Percentiles rank a stretch among this genome's conserved stretches.
phyloP scores from a whole-genome alignment of 1,140 invertebrate species.

The Drosophila guanche region DNA sequence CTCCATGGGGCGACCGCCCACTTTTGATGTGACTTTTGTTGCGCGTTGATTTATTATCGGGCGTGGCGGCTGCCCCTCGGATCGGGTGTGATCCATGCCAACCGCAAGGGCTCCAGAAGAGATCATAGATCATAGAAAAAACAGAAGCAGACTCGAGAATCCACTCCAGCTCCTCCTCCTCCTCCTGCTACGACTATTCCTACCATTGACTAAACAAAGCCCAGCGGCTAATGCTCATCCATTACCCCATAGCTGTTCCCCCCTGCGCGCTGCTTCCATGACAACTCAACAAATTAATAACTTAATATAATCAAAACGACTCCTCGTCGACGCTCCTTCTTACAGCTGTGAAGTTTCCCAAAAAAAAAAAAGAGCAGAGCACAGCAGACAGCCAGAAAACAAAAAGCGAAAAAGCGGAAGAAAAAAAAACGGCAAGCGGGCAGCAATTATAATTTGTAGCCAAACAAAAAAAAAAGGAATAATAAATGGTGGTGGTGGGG shows the following conservation, averaged over 20 bases:
- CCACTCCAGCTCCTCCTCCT: no score
- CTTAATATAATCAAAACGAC: conserved; percentile 80
- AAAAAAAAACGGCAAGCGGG: conserved; percentile 58
- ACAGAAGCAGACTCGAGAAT: no score
- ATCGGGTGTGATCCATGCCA: conserved; percentile 33
- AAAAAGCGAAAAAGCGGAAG: conserved; percentile 4
- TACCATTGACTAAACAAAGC: conserved; percentile 58
- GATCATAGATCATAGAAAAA: no score
- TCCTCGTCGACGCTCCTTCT: conserved; percentile 40
- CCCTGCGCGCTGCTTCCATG: conserved; percentile 56
- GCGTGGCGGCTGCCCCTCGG: conserved; percentile 11
- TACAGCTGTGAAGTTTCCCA: conserved; percentile 80
- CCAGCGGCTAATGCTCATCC: conserved; percentile 36
- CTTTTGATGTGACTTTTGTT: conserved; percentile 25
- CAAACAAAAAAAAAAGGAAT: conserved; percentile 48
- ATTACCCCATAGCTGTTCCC: conserved; percentile 6
- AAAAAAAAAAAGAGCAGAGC: conserved; percentile 54
- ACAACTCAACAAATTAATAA: conserved; percentile 83
- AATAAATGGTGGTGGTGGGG: not conserved
- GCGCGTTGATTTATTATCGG: conserved; percentile 49
- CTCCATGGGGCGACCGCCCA: conserved; percentile 17
- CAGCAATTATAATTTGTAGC: conserved; percentile 80
- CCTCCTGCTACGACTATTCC: not conserved
- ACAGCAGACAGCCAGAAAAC: conserved; percentile 1
- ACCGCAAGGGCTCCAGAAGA: conserved; percentile 4